Percentiles rank a stretch among this genome's conserved stretches.
Conservation (phyloP, 2,797 vertebrate genomes). For the Knipowitschia caucasica region DNA sequence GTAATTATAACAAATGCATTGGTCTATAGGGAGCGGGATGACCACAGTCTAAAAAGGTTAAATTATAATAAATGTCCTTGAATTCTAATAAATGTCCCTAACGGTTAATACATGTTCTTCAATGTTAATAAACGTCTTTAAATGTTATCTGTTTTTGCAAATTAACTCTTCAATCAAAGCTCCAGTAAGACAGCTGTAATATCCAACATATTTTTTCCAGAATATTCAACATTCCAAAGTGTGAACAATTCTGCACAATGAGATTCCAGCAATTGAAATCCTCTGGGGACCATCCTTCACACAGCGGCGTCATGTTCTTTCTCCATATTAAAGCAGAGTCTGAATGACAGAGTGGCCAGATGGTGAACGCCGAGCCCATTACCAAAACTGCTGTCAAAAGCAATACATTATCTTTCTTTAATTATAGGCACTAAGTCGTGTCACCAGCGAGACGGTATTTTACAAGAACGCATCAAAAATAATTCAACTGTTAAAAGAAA, state of each 20-base stretch:
- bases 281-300: not conserved
- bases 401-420: not conserved
- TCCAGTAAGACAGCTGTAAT: not conserved
- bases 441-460: not conserved
- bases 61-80: too few species aligned
- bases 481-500: constrained; percentile 1
- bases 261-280: not conserved
- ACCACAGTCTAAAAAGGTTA: too few species aligned
- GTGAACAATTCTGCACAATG: not conserved
- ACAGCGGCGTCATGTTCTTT: not conserved
- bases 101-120: not conserved
- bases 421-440: not conserved
- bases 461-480: not conserved
- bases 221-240: not conserved
- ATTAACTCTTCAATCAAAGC: too few species aligned
- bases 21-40: too few species aligned
- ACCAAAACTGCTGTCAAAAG: constrained; percentile 1
- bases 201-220: not conserved
- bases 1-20: too few species aligned
- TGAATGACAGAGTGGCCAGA: constrained; percentile 2
- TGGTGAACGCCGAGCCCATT: not conserved
- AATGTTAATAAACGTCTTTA: not conserved
- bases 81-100: too few species aligned
- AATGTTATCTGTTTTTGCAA: too few species aligned
- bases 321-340: not conserved